Conservation (phyloP, 2,888 invertebrate species). For the Reticulitermes lucifugus region DNA sequence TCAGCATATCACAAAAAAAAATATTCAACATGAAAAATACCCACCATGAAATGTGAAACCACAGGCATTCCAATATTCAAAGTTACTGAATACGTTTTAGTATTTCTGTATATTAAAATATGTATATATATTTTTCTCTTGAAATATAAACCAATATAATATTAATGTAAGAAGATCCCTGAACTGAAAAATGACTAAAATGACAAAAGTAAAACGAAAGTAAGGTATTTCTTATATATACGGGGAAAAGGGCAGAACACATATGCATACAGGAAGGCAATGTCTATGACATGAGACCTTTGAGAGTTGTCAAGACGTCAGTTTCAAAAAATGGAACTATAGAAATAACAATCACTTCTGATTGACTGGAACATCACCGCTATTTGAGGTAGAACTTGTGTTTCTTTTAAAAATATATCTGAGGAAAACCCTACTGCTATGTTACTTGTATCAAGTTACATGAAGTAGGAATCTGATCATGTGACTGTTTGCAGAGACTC, state of each 20-base stretch:
- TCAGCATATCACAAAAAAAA: not conserved
- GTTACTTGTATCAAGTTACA: not conserved
- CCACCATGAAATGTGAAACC: not conserved
- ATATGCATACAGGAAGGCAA: too few relatives aligned
- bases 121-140: conserved; percentile 16
- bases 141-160: conserved; percentile 16
- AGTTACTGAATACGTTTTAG: not conserved
- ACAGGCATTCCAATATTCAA: not conserved
- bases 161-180: conserved; percentile 10
- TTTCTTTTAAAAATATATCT: conserved; percentile 17
- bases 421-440: not conserved
- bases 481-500: conserved; percentile 8
- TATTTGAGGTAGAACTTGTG: conserved; percentile 15
- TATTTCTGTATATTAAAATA: conserved; percentile 17
- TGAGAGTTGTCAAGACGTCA: not conserved
- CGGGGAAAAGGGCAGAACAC: not conserved
- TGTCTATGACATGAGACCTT: not conserved
- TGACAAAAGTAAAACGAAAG: not conserved
- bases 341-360: not conserved
- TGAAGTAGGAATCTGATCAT: conserved; percentile 23
- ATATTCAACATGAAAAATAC: not conserved
- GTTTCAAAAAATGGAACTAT: not conserved
- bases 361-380: conserved; percentile 1
- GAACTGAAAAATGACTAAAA: conserved; percentile 22
- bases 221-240: not conserved